Evolutionary conservation across 1,140 invertebrate species (phyloP).

Genomic region (Orius insidiosus): DNA sequence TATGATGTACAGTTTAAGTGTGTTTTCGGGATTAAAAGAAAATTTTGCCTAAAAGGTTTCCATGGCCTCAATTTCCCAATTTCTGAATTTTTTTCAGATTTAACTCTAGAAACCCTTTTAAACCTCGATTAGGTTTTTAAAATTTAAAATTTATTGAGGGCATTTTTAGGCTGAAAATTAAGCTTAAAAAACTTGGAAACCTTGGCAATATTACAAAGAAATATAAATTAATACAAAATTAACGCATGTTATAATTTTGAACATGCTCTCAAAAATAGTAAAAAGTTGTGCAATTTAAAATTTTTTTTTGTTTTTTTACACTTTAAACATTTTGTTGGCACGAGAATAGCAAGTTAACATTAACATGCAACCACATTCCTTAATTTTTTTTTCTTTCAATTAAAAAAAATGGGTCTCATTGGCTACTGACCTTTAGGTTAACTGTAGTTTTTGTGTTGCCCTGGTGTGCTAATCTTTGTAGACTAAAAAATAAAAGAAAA

Average conservation of each 20-base stretch:
- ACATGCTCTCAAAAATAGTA: slow-evolving; percentile 1
- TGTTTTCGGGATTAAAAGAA: too few relatives aligned
- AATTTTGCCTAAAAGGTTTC: too few relatives aligned
- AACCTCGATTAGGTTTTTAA: too few relatives aligned
- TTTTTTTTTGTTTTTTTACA: slow-evolving; percentile 7
- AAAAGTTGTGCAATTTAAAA: neutral
- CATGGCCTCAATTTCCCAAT: too few relatives aligned
- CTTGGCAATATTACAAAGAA: too few relatives aligned
- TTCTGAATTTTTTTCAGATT: too few relatives aligned
- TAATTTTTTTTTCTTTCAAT: slow-evolving; percentile 7
- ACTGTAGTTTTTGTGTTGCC: slow-evolving; percentile 13
- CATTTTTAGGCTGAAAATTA: too few relatives aligned
- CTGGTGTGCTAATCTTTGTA: slow-evolving; percentile 16
- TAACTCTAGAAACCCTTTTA: too few relatives aligned
- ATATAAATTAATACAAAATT: neutral
- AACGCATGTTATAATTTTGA: slow-evolving; percentile 7
- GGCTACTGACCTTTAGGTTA: neutral
- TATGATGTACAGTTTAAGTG: slow-evolving; percentile 15
- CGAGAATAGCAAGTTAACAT: slow-evolving; percentile 14
- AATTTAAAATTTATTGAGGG: too few relatives aligned
- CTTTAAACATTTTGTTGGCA: slow-evolving; percentile 9
- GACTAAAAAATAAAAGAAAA: slow-evolving; percentile 9
- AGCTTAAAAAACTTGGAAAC: too few relatives aligned
- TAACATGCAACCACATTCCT: slow-evolving; percentile 11
- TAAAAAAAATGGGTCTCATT: slow-evolving; percentile 2